phyloP scores from a whole-genome alignment of 2,797 vertebrate species.

The Esox lucius region DNA sequence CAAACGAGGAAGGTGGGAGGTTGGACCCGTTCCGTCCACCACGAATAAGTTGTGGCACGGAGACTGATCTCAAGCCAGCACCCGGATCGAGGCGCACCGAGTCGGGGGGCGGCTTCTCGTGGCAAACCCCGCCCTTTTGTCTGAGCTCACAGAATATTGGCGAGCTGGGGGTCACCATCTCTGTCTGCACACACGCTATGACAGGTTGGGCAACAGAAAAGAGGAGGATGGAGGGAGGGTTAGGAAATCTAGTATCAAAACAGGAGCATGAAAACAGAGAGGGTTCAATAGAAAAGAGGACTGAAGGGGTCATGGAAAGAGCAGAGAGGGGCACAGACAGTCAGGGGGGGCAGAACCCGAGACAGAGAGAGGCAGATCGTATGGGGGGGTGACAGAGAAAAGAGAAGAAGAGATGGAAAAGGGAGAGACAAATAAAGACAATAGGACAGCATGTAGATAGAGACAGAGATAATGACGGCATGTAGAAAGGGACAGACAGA shows the following conservation, averaged over 20 bases:
- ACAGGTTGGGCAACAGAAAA: conserved; percentile 46
- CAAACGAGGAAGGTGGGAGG: conserved; percentile 34
- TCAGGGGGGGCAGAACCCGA: background rate
- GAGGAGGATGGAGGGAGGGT: conserved; percentile 1
- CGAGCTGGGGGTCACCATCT: conserved; percentile 34
- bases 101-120: conserved; percentile 21
- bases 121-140: conserved; percentile 24
- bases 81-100: conserved; percentile 21
- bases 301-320: background rate
- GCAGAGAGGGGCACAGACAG: background rate
- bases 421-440: conserved; percentile 13
- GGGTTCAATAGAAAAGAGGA: background rate
- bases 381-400: background rate
- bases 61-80: conserved; percentile 47
- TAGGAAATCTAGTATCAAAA: background rate
- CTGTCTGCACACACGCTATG: conserved; percentile 30
- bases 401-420: background rate
- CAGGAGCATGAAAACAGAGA: background rate
- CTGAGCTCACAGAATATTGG: conserved; percentile 24
- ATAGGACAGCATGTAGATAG: background rate
- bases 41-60: conserved; percentile 29
- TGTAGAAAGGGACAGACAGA: background rate
- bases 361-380: background rate
- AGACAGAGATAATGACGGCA: background rate
- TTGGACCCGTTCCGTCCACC: conserved; percentile 32